phyloP scores from a whole-genome alignment of 2,113 vertebrate species.

The human (Homo sapiens) region GRCh38 chr6:61675001-61675500 shows the following conservation, averaged over 20 bases:
- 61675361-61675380: constrained; percentile 1
- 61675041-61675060: not conserved
- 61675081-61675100: not conserved
- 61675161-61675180: not conserved
- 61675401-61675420: not conserved
- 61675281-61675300: not conserved
- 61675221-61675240: not conserved
- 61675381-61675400: not conserved
- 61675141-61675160: not conserved
- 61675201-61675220: not conserved
- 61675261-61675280: not conserved
- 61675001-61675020: not conserved
- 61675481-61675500: not conserved
- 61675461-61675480: not conserved
- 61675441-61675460: not conserved
- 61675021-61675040: not conserved
- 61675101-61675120: not conserved
- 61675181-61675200: not conserved
- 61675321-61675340: not conserved
- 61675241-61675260: not conserved
- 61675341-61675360: not conserved
- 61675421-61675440: not conserved
- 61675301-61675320: not conserved
- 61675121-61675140: not conserved
- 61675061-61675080: not conserved